phyloP scores from a whole-genome alignment of 2,797 vertebrate species.

The Gymnoscopelus microlampas region DNA sequence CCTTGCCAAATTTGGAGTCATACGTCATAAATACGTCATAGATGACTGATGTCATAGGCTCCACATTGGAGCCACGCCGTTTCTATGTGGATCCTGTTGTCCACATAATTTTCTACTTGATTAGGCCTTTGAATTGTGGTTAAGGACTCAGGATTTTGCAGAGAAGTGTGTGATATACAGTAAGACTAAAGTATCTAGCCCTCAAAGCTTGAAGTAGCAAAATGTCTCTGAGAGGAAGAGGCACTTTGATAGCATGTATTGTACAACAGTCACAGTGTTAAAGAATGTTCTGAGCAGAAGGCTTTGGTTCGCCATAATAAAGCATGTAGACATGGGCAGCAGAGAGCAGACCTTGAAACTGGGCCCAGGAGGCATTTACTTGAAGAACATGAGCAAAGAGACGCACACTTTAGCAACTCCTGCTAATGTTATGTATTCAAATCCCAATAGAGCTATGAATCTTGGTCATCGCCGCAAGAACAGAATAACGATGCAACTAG shows the following conservation, averaged over 20 bases:
- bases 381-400: conserved; percentile 68
- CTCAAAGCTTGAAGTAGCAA: conserved; percentile 7
- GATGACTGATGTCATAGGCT: no score
- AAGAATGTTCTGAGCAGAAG: conserved; percentile 45
- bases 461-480: conserved; percentile 50
- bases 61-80: no score
- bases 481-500: conserved; percentile 39
- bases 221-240: conserved; percentile 18
- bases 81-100: no score
- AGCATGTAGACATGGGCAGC: conserved; percentile 45
- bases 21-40: no score
- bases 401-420: conserved; percentile 66
- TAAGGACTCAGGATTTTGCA: neutral
- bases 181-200: conserved; percentile 29
- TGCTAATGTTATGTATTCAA: conserved; percentile 68
- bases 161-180: conserved; percentile 21
- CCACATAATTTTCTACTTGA: no score
- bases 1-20: no score
- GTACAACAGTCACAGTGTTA: conserved; percentile 11
- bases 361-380: conserved; percentile 59
- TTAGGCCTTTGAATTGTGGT: no score
- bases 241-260: neutral
- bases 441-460: conserved; percentile 64
- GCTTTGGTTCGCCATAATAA: conserved; percentile 52
- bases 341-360: conserved; percentile 60